Conservation (phyloP, 2,113 vertebrate genomes). For the Climacteris rufus region DNA sequence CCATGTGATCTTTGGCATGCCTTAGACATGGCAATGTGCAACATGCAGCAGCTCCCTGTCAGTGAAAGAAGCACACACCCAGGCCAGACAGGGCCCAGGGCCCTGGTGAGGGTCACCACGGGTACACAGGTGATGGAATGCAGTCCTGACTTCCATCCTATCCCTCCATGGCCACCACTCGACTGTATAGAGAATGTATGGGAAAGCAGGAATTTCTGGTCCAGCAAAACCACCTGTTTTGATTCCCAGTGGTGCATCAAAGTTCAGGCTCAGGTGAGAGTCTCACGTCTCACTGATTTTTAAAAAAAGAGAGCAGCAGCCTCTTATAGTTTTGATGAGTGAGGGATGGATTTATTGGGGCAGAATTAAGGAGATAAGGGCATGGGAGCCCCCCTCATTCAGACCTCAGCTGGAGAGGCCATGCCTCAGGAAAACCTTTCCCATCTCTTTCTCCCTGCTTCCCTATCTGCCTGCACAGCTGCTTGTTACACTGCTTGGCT, state of each 20-base stretch:
- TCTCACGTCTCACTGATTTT: no score
- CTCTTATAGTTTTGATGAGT: not conserved
- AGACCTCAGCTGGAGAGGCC: not conserved
- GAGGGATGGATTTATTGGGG: not conserved
- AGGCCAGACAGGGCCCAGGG: no score
- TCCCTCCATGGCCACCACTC: accelerated
- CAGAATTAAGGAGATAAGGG: not conserved
- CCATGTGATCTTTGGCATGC: not conserved
- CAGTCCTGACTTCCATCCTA: not conserved
- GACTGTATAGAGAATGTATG: not conserved
- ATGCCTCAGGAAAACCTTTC: not conserved
- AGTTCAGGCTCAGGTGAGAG: not conserved
- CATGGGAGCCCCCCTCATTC: accelerated
- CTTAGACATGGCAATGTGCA: no score
- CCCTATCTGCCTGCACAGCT: not conserved
- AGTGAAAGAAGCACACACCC: no score
- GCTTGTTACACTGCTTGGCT: not conserved
- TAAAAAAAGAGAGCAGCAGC: not conserved
- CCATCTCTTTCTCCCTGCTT: not conserved
- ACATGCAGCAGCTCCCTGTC: no score
- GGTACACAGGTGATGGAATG: not conserved
- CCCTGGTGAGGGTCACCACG: no score
- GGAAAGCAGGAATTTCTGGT: not conserved
- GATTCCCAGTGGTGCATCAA: not conserved
- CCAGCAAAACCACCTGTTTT: not conserved